phyloP scores from a whole-genome alignment of 2,797 vertebrate genomes.

The Hybognathus amarus region DNA sequence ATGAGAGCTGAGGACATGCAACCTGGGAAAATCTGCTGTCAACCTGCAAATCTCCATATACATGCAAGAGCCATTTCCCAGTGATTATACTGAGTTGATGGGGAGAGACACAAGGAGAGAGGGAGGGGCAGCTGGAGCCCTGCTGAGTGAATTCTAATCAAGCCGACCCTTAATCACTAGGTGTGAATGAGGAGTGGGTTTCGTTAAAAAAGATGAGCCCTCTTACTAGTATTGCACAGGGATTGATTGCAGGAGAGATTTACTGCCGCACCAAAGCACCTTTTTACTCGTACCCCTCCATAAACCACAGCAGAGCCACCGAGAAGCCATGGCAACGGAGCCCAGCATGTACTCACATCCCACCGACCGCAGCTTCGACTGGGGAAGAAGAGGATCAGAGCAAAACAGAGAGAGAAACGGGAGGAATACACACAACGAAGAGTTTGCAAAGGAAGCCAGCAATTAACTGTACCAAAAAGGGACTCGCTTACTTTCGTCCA shows the following conservation, averaged over 20 bases:
- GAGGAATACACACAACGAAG: not conserved
- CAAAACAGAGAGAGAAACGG: not conserved
- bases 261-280: constrained; percentile 48
- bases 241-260: constrained; percentile 60
- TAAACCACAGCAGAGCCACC: constrained; percentile 48
- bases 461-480: constrained; percentile 48
- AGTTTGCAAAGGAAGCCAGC: constrained; percentile 12
- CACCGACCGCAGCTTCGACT: not conserved
- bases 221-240: constrained; percentile 57
- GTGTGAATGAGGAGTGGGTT: constrained; percentile 56
- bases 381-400: constrained; percentile 17
- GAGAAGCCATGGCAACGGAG: constrained; percentile 32
- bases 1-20: constrained; percentile 8
- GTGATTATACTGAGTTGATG: constrained; percentile 32
- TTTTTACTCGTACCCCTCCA: constrained; percentile 49
- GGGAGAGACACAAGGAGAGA: constrained; percentile 15
- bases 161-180: constrained; percentile 53
- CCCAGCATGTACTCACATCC: constrained; percentile 14
- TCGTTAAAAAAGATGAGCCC: constrained; percentile 40
- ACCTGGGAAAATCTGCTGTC: not conserved
- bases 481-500: constrained; percentile 12
- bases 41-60: constrained; percentile 20
- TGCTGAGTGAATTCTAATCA: constrained; percentile 49
- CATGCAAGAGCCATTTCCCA: constrained; percentile 32
- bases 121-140: not conserved